Percentiles rank a stretch among this genome's conserved stretches.
These are phyloP conservation scores for Onychostruthus taczanowskii DNA, from an alignment of 2,113 vertebrate genomes.

Conservation along the genomic window DNA sequence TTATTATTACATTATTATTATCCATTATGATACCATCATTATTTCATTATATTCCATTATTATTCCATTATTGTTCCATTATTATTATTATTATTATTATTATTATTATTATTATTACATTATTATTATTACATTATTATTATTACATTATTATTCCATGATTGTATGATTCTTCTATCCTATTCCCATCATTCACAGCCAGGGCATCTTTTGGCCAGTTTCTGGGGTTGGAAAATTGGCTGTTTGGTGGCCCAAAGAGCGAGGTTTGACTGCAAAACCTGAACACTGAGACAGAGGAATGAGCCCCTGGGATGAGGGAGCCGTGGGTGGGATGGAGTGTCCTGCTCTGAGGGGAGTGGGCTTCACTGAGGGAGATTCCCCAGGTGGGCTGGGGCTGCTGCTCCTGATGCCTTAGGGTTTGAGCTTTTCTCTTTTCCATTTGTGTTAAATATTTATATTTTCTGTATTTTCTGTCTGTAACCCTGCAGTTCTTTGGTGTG, in stretches of 20 bases:
- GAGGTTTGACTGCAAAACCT: fast-evolving
- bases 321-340: fast-evolving
- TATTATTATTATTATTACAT: too few relatives aligned
- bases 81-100: too few relatives aligned
- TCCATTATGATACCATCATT: too few relatives aligned
- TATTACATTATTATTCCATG: too few relatives aligned
- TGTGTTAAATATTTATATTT: too few relatives aligned
- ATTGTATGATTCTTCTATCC: background rate
- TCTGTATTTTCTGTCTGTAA: background rate
- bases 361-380: background rate
- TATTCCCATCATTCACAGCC: background rate
- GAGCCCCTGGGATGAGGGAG: fast-evolving
- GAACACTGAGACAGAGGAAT: fast-evolving
- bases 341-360: fast-evolving
- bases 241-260: background rate
- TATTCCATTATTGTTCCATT: too few relatives aligned
- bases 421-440: fast-evolving
- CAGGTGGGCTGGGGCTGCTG: background rate
- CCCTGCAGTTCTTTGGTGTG: background rate
- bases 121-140: too few relatives aligned
- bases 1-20: too few relatives aligned
- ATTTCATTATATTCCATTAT: too few relatives aligned
- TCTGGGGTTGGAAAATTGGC: background rate
- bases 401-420: background rate
- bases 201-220: background rate